phyloP scores from a whole-genome alignment of 53 echinoderm and acorn worm species.

The Hippasteria phrygiana region DNA sequence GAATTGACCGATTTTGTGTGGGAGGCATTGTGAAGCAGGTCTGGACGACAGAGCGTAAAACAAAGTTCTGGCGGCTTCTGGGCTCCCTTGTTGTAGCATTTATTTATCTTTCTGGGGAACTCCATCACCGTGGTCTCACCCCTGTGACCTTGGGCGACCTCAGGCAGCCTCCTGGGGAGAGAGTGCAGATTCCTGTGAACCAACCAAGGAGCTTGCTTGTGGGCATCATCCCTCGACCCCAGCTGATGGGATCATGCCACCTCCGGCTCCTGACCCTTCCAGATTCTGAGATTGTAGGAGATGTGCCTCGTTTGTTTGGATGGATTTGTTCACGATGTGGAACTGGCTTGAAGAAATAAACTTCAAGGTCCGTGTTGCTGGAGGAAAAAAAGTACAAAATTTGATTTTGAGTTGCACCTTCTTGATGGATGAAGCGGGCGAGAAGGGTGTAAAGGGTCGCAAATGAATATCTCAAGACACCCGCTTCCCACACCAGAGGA shows the following conservation, averaged over 20 bases:
- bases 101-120: slow-evolving; percentile 37
- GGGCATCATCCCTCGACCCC: slow-evolving; percentile 11
- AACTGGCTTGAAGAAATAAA: slow-evolving; percentile 29
- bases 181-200: not conserved
- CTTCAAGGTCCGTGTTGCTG: not conserved
- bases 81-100: slow-evolving; percentile 12
- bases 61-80: not conserved
- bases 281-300: not conserved
- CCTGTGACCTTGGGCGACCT: slow-evolving; percentile 9
- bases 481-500: too few relatives aligned
- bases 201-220: not conserved
- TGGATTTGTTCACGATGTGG: too few relatives aligned
- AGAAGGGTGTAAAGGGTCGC: too few relatives aligned
- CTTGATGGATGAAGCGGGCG: not conserved
- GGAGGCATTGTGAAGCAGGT: not conserved
- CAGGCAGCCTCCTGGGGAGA: slow-evolving; percentile 26
- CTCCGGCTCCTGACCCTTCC: not conserved
- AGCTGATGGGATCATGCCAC: slow-evolving; percentile 29
- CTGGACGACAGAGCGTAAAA: not conserved
- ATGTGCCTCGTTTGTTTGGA: not conserved
- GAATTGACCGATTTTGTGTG: too few relatives aligned
- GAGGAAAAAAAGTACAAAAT: not conserved
- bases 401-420: not conserved
- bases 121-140: slow-evolving; percentile 6
- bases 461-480: too few relatives aligned